Conservation (phyloP, 2,888 invertebrate genomes). For the Ctenicera cuprea region DNA sequence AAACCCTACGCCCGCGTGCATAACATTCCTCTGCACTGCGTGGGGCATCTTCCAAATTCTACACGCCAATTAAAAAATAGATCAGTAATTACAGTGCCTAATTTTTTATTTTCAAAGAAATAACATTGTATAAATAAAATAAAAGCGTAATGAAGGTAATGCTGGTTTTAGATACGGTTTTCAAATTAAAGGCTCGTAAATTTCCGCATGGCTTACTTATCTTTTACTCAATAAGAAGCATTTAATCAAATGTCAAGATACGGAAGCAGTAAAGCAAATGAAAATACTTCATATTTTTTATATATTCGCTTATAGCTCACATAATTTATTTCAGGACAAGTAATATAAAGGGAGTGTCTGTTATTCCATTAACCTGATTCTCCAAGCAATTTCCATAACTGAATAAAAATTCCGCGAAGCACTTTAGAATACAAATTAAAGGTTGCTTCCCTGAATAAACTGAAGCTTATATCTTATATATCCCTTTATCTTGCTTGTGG, state of each 20-base stretch:
- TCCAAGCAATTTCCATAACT: slow-evolving; percentile 41
- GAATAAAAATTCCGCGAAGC: slow-evolving; percentile 41
- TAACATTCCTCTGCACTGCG: too few relatives aligned
- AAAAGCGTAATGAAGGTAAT: too few relatives aligned
- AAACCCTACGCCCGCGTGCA: too few relatives aligned
- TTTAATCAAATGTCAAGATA: not conserved
- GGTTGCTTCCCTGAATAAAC: slow-evolving; percentile 28
- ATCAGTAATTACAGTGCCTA: too few relatives aligned
- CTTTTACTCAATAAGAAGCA: too few relatives aligned
- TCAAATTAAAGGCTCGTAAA: too few relatives aligned
- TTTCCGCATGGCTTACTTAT: too few relatives aligned
- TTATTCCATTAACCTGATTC: slow-evolving; percentile 65
- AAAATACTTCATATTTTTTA: slow-evolving; percentile 50
- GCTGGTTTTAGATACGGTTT: too few relatives aligned
- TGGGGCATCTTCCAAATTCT: too few relatives aligned
- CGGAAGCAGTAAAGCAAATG: not conserved
- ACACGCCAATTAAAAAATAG: too few relatives aligned
- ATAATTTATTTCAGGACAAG: slow-evolving; percentile 60
- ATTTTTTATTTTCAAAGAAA: too few relatives aligned
- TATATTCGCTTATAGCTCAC: slow-evolving; percentile 48
- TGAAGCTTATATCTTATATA: slow-evolving; percentile 26
- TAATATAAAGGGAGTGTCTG: slow-evolving; percentile 64
- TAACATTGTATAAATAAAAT: too few relatives aligned
- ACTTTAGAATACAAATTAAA: slow-evolving; percentile 43
- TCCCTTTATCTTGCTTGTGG: slow-evolving; percentile 12